phyloP scores from a whole-genome alignment of 1,140 invertebrate genomes.

The Leguminivora glycinivorella region DNA sequence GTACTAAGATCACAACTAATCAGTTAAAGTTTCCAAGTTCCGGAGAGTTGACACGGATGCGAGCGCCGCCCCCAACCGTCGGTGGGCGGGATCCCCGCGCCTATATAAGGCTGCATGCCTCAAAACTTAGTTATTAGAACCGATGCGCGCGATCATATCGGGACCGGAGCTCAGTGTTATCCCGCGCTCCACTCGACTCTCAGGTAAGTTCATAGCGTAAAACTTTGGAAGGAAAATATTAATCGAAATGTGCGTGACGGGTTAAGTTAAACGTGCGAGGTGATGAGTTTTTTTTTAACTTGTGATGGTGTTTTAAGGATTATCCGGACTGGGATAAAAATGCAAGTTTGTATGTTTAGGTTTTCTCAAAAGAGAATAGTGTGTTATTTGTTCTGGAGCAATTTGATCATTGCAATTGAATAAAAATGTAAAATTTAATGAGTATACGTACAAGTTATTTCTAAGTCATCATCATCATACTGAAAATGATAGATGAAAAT shows the following conservation, averaged over 20 bases:
- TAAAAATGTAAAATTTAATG: no score
- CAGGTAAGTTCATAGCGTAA: slow-evolving; percentile 54
- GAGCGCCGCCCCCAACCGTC: slow-evolving; percentile 57
- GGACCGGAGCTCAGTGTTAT: slow-evolving; percentile 42
- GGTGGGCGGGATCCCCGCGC: slow-evolving; percentile 56
- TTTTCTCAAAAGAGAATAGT: no score
- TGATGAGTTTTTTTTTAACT: background rate
- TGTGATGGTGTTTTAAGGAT: no score
- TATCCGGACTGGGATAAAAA: no score
- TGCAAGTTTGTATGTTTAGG: no score
- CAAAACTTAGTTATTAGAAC: slow-evolving; percentile 68
- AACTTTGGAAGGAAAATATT: background rate
- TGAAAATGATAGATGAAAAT: no score
- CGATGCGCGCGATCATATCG: slow-evolving; percentile 61
- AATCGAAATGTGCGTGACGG: slow-evolving; percentile 1
- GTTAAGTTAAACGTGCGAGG: background rate
- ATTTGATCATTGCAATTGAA: no score
- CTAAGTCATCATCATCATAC: no score
- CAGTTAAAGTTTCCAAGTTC: slow-evolving; percentile 37
- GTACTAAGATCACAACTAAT: background rate
- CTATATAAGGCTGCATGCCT: slow-evolving; percentile 69
- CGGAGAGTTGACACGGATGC: slow-evolving; percentile 44
- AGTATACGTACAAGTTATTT: no score
- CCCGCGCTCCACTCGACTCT: slow-evolving; percentile 45
- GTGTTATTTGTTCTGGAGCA: no score